Conservation (phyloP, 1,140 invertebrate genomes). For the Papilio polyxenes region DNA sequence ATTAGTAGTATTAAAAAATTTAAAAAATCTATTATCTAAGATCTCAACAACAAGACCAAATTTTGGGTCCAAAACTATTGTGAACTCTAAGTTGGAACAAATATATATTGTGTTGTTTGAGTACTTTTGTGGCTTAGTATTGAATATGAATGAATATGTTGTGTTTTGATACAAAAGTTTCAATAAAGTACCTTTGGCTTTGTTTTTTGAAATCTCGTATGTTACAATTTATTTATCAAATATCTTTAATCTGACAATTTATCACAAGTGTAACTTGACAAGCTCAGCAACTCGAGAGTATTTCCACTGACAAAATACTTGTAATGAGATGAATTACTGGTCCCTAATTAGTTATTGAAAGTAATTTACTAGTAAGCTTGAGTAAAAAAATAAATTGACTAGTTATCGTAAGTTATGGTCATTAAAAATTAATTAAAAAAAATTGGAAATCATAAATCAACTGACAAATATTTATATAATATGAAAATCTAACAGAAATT, state of each 20-base stretch:
- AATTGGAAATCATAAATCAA: neutral
- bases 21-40: neutral
- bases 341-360: neutral
- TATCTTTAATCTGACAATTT: neutral
- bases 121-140: neutral
- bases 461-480: neutral
- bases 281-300: neutral
- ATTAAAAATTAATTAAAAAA: neutral
- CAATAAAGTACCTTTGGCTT: neutral
- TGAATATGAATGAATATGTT: neutral
- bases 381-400: neutral
- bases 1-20: neutral
- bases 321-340: neutral
- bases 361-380: neutral
- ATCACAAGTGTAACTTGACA: neutral
- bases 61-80: neutral
- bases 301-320: neutral
- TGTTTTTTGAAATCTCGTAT: neutral
- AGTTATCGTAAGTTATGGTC: neutral
- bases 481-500: neutral
- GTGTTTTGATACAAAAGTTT: neutral
- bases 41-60: neutral
- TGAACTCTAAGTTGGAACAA: neutral
- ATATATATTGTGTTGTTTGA: neutral
- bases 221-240: neutral